These are phyloP conservation scores for Platycheirus rosarum DNA, from an alignment of 2,888 invertebrate genomes.

Conservation along the genomic window DNA sequence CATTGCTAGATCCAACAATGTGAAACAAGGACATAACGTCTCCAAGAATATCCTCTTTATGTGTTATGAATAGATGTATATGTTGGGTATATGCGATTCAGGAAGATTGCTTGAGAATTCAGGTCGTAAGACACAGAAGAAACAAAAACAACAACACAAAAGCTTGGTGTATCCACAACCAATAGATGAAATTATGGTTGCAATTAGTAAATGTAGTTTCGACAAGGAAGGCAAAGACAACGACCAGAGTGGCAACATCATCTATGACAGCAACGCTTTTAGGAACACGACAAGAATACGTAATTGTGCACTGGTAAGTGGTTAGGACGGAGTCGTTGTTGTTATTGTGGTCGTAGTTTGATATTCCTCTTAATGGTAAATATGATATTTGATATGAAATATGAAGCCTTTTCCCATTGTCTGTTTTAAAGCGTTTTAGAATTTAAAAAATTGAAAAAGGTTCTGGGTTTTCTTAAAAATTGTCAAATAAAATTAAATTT, in stretches of 20 bases:
- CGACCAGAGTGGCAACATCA: conserved; percentile 56
- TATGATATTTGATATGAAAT: too few relatives aligned
- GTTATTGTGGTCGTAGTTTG: neutral
- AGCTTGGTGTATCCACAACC: conserved; percentile 51
- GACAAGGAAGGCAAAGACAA: conserved; percentile 55
- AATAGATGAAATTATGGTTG: conserved; percentile 73
- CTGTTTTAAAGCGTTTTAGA: too few relatives aligned
- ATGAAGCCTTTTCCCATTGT: too few relatives aligned
- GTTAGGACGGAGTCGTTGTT: neutral
- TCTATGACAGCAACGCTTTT: conserved; percentile 55
- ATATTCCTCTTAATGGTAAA: neutral
- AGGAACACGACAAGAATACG: conserved; percentile 69
- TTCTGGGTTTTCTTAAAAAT: too few relatives aligned
- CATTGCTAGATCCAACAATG: conserved; percentile 5
- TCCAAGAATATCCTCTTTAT: conserved; percentile 45
- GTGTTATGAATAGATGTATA: conserved; percentile 67
- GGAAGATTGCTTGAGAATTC: conserved; percentile 65
- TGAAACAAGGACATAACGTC: conserved; percentile 40
- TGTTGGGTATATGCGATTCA: conserved; percentile 42
- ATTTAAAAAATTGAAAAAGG: too few relatives aligned
- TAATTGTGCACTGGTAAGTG: conserved; percentile 65
- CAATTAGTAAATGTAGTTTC: conserved; percentile 74
- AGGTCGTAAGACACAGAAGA: conserved; percentile 41
- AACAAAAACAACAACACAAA: conserved; percentile 16
- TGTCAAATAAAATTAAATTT: too few relatives aligned